Conservation (phyloP, 2,797 vertebrate species). For the Notamacropus eugenii region DNA sequence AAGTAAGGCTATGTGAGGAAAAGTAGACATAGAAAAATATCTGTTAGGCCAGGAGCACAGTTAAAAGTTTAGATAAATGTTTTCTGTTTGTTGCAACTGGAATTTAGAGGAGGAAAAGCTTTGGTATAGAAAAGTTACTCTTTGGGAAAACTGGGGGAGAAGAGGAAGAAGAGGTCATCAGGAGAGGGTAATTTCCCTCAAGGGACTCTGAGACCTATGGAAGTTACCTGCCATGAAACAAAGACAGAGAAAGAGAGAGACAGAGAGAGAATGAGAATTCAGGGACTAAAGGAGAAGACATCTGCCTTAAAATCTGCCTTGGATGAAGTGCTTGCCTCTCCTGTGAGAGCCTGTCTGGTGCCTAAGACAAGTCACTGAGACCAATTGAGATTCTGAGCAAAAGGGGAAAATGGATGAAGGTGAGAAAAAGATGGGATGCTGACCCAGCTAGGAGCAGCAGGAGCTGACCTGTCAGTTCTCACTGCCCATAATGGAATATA, state of each 20-base stretch:
- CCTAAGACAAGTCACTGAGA: neutral
- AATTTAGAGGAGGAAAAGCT: constrained; percentile 8
- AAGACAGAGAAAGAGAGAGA: no score
- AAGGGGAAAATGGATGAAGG: neutral
- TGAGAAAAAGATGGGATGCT: neutral
- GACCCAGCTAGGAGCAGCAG: neutral
- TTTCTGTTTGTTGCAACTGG: constrained; percentile 48
- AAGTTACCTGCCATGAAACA: neutral
- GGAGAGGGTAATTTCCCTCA: constrained; percentile 62
- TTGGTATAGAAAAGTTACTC: neutral
- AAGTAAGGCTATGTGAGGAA: neutral
- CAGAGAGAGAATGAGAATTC: neutral
- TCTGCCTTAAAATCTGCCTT: neutral
- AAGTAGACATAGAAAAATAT: neutral
- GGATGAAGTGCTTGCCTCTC: neutral
- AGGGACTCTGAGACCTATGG: constrained; percentile 19
- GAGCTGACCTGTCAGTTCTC: neutral
- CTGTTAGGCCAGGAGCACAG: constrained; percentile 45
- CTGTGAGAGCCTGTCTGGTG: neutral
- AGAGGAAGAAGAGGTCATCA: neutral
- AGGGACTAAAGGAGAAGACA: neutral
- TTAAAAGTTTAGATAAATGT: constrained; percentile 65
- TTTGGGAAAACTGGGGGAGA: neutral
- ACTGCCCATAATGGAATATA: neutral
- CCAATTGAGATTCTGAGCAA: neutral